Base-by-base conservation (phyloP, 1,140 invertebrate species). In the Danaus plexippus region DNA sequence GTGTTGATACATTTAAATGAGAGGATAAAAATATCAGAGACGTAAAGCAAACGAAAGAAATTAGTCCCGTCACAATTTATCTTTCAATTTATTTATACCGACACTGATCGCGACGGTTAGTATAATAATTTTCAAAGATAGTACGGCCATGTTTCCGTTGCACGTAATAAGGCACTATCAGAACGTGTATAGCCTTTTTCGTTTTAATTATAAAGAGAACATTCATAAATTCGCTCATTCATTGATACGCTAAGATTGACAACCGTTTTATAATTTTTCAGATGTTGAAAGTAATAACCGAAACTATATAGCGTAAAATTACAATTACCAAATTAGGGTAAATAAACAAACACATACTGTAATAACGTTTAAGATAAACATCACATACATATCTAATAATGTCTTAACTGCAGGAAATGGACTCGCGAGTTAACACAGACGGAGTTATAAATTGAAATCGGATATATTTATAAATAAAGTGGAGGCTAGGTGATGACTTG, bases 381-480 rank as follows among this genome's bases (percentile, higher is more conserved):
- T 32, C 2, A 6, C 22, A 2, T 32, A 32, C 22, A 32, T 32
- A 3, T 32, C 5, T 32, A 6, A 7, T 32, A 32, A 32, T 32
- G 22, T 32, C 22, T 32, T 32, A 32, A 32, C 22, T 32, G 22
- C 7, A 32, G 57, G 18, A 45, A 55, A 52, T 43, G 43, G 9
- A 5, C 13, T 9, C 5, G 22, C 44, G 32, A 15, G 40, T 54
- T 58, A 60, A 61, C 55, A 61, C 47, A 60, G 48, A 62, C 62
- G 56, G 51, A 57, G 54, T 66, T 57, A 72, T 78, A 78, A 78
- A 78, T 76, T 75, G 75, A 65, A 78, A 78, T 70, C 66, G 59
- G 71, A 78, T 78, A 76, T 76, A 73, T 68, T 71, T 67, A 76
- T 78, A 78, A 78, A 78, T 76, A 76, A 70, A 63, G 57, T 46